phyloP scores from a whole-genome alignment of 1,140 invertebrate genomes.

The Bombus breviceps region DNA sequence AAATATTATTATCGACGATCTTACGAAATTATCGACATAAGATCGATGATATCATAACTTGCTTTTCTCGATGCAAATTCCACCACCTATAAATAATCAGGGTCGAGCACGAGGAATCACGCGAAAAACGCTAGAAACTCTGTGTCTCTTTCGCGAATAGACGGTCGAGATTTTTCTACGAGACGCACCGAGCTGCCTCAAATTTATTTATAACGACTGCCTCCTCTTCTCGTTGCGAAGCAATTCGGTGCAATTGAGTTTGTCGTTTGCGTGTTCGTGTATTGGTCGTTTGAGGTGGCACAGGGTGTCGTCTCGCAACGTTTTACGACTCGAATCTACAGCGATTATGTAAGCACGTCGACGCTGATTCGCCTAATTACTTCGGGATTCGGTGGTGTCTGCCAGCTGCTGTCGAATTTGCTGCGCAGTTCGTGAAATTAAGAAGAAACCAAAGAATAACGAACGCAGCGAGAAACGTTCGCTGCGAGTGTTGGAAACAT shows the following conservation, averaged over 20 bases:
- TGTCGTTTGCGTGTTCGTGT: not conserved
- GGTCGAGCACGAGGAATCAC: not conserved
- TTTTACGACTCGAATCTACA: conserved; percentile 46
- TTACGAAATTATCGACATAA: not conserved
- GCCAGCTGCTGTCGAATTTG: conserved; percentile 43
- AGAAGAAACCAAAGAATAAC: not conserved
- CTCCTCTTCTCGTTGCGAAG: not conserved
- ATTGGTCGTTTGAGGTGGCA: not conserved
- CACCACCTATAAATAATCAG: not conserved
- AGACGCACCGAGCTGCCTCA: too few species aligned
- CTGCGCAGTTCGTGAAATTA: conserved; percentile 27
- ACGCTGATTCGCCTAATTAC: conserved; percentile 61
- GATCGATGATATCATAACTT: too few species aligned
- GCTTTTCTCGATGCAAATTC: too few species aligned
- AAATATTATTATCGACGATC: not conserved
- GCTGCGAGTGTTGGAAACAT: not conserved
- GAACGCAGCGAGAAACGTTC: not conserved
- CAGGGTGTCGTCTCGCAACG: conserved; percentile 22
- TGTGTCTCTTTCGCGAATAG: not conserved
- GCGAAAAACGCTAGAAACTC: not conserved
- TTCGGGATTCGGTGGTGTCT: conserved; percentile 8
- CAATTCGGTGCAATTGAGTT: not conserved
- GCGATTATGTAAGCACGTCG: conserved; percentile 41
- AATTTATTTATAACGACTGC: conserved; percentile 26
- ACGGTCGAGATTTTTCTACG: not conserved